A percentile compares a stretch with the other conserved stretches of the same genome.
phyloP scores from a whole-genome alignment of 2,888 invertebrate genomes.

The Oxycera nigricornis region DNA sequence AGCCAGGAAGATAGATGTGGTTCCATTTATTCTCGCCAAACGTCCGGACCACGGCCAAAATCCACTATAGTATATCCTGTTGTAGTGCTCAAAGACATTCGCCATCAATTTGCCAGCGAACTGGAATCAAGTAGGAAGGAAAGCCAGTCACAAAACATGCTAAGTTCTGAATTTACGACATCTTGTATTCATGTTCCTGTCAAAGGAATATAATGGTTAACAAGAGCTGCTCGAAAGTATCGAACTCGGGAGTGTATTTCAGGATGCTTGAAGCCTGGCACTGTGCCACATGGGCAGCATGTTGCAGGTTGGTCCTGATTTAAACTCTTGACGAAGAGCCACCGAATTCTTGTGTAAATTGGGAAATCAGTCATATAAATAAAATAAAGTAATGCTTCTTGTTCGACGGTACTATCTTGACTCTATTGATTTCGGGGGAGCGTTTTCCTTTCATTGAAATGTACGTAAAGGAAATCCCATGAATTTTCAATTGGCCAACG shows the following conservation, averaged over 20 bases:
- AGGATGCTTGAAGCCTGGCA: not conserved
- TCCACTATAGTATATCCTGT: not conserved
- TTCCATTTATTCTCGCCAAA: not conserved
- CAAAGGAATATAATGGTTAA: constrained; percentile 20
- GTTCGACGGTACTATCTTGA: not conserved
- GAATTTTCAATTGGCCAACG: not conserved
- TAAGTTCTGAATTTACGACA: constrained; percentile 27
- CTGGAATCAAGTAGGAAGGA: not conserved
- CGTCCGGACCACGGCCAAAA: not conserved
- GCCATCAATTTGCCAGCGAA: not conserved
- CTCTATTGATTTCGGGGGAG: too few relatives aligned
- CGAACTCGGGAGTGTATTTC: not conserved
- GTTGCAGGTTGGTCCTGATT: not conserved
- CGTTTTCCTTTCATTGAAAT: too few relatives aligned
- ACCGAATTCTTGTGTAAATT: not conserved
- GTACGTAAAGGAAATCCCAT: not conserved
- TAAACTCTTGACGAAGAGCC: not conserved
- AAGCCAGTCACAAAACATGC: not conserved
- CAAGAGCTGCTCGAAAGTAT: not conserved
- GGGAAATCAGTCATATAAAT: not conserved
- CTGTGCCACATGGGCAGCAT: not conserved
- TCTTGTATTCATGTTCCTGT: constrained; percentile 38
- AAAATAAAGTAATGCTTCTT: not conserved
- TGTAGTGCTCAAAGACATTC: not conserved
- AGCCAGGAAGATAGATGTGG: not conserved